A percentile compares a stretch with the other conserved stretches of the same genome.
Evolutionary conservation across 2,797 vertebrate species (phyloP).

Genomic region (Acrossocheilus wenchowensis): DNA sequence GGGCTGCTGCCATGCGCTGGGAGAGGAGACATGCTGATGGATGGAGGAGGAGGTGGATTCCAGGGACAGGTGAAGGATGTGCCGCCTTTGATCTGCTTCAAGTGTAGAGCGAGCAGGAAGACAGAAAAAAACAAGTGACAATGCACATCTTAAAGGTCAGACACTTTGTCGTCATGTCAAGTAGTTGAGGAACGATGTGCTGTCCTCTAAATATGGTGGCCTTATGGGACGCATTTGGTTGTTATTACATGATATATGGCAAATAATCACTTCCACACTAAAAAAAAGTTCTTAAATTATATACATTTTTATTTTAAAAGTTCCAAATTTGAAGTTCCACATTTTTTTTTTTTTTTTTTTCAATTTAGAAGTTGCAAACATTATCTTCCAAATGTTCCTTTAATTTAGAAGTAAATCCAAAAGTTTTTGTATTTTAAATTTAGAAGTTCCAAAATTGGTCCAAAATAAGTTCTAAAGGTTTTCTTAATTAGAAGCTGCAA

Average conservation of each 20-base stretch:
- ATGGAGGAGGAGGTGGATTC: conserved; percentile 77
- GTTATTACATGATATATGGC: neutral
- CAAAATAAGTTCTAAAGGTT: neutral
- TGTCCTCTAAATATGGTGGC: neutral
- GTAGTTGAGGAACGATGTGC: conserved; percentile 15
- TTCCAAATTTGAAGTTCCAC: too few relatives aligned
- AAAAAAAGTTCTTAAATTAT: too few relatives aligned
- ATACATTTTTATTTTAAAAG: too few relatives aligned
- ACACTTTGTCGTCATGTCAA: conserved; percentile 55
- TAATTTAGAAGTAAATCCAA: too few relatives aligned
- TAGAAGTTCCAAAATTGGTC: neutral
- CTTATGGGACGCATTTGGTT: neutral
- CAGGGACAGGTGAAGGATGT: conserved; percentile 78
- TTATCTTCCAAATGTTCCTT: too few relatives aligned
- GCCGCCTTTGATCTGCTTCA: conserved; percentile 80
- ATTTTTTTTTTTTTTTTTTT: neutral
- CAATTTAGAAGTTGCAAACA: neutral
- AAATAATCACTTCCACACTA: too few relatives aligned
- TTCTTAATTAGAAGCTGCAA: neutral
- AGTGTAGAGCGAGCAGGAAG: conserved; percentile 81
- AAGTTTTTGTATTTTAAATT: neutral
- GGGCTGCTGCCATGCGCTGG: conserved; percentile 65
- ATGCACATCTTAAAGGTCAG: conserved; percentile 57
- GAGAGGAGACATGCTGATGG: conserved; percentile 73
- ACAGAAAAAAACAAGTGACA: conserved; percentile 64